A percentile compares a stretch with the other conserved stretches of the same genome.
Conservation (phyloP, 1,140 invertebrate species). For the Rhyacophila brunnea region DNA sequence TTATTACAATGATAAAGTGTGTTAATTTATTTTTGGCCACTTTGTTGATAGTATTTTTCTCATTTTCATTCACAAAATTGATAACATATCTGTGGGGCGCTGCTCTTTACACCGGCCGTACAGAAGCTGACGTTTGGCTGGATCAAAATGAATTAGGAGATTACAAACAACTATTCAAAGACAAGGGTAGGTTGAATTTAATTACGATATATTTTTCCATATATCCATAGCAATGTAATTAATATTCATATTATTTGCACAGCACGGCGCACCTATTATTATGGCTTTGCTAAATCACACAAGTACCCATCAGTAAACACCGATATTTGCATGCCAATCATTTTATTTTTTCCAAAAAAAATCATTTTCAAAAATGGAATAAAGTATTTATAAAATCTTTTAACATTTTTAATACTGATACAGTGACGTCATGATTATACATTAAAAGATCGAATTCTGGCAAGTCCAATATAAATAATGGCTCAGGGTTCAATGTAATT, state of each 20-base stretch:
- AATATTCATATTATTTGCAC: background rate
- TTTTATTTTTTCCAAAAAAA: too few relatives aligned
- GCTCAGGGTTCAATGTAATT: too few relatives aligned
- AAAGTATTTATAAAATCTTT: too few relatives aligned
- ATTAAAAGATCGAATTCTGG: too few relatives aligned
- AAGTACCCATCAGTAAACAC: too few relatives aligned
- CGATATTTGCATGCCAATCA: too few relatives aligned
- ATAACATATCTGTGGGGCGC: constrained; percentile 32
- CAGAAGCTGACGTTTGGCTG: constrained; percentile 69
- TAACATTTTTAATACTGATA: too few relatives aligned
- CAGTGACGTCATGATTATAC: too few relatives aligned
- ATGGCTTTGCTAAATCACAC: background rate
- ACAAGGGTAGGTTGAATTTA: constrained; percentile 61
- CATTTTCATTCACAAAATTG: constrained; percentile 28
- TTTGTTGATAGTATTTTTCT: constrained; percentile 19
- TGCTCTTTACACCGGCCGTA: constrained; percentile 50
- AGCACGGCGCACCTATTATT: background rate
- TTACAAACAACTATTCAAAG: constrained; percentile 65
- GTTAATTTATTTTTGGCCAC: constrained; percentile 22
- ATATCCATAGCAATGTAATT: background rate
- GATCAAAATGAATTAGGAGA: constrained; percentile 66
- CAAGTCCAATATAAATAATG: too few relatives aligned
- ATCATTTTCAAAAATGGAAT: too few relatives aligned
- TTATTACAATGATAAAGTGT: constrained; percentile 29
- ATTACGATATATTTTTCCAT: too few relatives aligned